Evolutionary conservation across 2,888 invertebrate genomes (phyloP).

Genomic region (Gymnosoma rotundatum): DNA sequence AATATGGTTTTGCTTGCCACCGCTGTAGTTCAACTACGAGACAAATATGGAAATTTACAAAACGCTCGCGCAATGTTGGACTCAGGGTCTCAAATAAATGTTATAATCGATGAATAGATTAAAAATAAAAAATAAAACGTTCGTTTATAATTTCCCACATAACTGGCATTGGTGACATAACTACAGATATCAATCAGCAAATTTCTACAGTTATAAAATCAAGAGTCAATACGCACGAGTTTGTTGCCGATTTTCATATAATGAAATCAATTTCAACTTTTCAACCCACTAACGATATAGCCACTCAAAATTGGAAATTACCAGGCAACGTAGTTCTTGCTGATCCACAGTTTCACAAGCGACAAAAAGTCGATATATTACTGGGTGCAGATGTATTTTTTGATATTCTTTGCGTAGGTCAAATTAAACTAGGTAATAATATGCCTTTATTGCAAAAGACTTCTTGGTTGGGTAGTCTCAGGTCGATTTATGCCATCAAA

Average conservation of each 20-base stretch:
- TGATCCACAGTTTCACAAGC: not conserved
- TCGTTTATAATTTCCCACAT: not conserved
- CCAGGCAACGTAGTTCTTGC: constrained; percentile 10
- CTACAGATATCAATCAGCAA: constrained; percentile 3
- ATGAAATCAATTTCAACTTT: constrained; percentile 33
- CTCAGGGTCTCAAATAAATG: not conserved
- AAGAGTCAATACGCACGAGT: constrained; percentile 16
- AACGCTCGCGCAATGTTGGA: not conserved
- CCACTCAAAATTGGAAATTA: constrained; percentile 24
- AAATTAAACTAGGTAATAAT: not conserved
- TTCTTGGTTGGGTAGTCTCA: constrained; percentile 34
- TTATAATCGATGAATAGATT: not conserved
- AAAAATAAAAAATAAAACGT: not conserved
- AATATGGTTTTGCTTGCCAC: too few species aligned
- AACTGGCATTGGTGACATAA: not conserved
- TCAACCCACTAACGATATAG: constrained; percentile 29
- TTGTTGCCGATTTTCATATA: not conserved
- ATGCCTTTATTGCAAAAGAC: not conserved
- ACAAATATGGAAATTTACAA: not conserved
- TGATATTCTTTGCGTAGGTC: not conserved
- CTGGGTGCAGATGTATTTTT: constrained; percentile 1
- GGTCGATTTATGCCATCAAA: constrained; percentile 9
- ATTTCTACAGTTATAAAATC: constrained; percentile 22
- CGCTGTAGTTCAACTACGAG: too few species aligned
- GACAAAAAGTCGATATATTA: not conserved